Evolutionary conservation across 2,797 vertebrate genomes (phyloP), one percentile per base, ranked within the genome.

Genomic region (Anomalospiza imberbis): DNA sequence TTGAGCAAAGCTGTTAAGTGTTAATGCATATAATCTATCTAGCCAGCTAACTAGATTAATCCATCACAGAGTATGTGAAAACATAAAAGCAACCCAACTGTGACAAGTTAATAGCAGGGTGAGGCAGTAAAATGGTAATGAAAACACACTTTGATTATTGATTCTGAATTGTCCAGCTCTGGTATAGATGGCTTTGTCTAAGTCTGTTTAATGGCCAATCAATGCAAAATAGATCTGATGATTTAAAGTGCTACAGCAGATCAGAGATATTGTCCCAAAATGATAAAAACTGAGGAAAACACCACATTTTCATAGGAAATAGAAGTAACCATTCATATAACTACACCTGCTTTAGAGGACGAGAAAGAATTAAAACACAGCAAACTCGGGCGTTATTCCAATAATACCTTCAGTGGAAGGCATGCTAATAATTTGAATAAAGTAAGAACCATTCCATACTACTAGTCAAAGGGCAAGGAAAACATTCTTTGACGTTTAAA

Each of bases 21-120:
- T 96, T 98, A 98, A 98, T 96, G 89, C 89, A 88, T 95, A 97
- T 96, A 97, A 97, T 97, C 97, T 97, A 97, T 97, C 96, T 95
- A 95, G 95, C 96, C 95, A 97, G 95, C 93, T 98, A 98, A 98
- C 97, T 97, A 97, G 97, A 96, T 98, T 97, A 97, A 98, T 97
- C 96, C 95, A 97, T 97, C 94, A 97, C 94, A 89, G 67, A 91
- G 89, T 91, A 89, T 84, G 89, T 96, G 96, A 96, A 97, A 95
- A 97, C 94, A 96, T 96, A 97, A 96, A 97, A 96, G 81, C 93
- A 96, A 95, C 90, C 92, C 84, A 93, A 57, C 97, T 97, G 96
- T 97, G 97, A 97, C 95, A 97, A 97, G 95, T 96, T 97, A 98
- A 97, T 97, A 97, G 97, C 62, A 85, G 77, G 91, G 88, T 89